Percentiles rank a stretch among this genome's conserved stretches.
These are phyloP conservation scores for Drosophila kanekoi DNA, from an alignment of 2,888 invertebrate genomes.

Conservation along the genomic window DNA sequence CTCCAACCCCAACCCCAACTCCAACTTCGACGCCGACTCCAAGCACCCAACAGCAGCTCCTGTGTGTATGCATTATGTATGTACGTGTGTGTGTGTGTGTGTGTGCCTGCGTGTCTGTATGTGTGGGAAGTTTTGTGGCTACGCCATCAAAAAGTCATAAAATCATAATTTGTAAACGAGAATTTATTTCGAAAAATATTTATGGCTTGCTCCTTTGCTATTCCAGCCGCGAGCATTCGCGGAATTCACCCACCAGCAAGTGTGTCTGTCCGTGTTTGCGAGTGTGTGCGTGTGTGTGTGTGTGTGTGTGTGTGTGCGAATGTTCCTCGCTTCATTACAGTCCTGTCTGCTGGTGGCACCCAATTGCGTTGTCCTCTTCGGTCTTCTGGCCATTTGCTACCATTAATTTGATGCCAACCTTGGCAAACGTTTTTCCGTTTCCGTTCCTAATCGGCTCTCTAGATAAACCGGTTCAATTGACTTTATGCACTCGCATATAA, in stretches of 20 bases:
- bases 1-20: slow-evolving; percentile 1
- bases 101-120: slow-evolving; percentile 5
- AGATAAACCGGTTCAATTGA: slow-evolving; percentile 56
- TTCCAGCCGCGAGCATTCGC: slow-evolving; percentile 48
- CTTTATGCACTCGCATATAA: slow-evolving; percentile 47
- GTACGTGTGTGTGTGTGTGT: slow-evolving; percentile 17
- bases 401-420: slow-evolving; percentile 60
- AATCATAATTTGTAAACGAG: slow-evolving; percentile 83
- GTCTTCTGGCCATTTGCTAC: slow-evolving; percentile 32
- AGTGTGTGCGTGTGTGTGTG: slow-evolving; percentile 9
- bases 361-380: slow-evolving; percentile 24
- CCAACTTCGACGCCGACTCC: background rate
- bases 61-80: slow-evolving; percentile 12
- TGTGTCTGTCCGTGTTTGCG: background rate
- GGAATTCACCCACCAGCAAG: slow-evolving; percentile 52
- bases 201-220: slow-evolving; percentile 65
- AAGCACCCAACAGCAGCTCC: background rate
- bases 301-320: slow-evolving; percentile 9
- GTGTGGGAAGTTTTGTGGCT: slow-evolving; percentile 58
- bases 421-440: slow-evolving; percentile 45
- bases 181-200: slow-evolving; percentile 81
- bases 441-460: slow-evolving; percentile 40
- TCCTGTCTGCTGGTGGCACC: slow-evolving; percentile 59
- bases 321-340: slow-evolving; percentile 63
- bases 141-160: slow-evolving; percentile 82